Evolutionary conservation across 2,113 vertebrate species (phyloP), one percentile per base, ranked within the genome.

Genomic region (Pomatorhinus ruficollis): DNA sequence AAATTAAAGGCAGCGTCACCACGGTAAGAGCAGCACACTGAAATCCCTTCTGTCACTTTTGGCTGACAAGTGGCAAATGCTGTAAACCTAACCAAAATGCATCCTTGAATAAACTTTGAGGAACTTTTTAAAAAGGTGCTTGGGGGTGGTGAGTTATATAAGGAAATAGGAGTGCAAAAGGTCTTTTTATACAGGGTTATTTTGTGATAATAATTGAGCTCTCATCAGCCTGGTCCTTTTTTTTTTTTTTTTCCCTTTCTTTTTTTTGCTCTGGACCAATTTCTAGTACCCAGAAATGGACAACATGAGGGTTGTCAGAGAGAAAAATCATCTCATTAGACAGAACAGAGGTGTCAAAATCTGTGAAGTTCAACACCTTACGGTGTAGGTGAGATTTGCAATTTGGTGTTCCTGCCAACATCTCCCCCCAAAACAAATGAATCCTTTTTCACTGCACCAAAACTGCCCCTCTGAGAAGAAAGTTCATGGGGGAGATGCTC

Each of bases 1-100:
- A 97, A 97, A 97, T 97, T 96, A 96, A 97, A 97, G 95, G 94
- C 96, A 97, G 89, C 81, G 85, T 93, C 89, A 95, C 89, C 89
- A 87, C 1, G 69, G 92, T 70, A 80, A 95, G 95, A 95, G 87
- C 86, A 90, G 85, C 75, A 27, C 77, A 75, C 19, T 92, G 88
- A 95, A 89, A 92, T 61, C 81, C 63, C 42, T 88, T 40, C 74
- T 94, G 96, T 93, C 93, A 71, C 75, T 96, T 93, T 53, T 90
- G 90, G 93, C 81, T 78, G 84, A 12, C 76, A 71, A 93, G 84
- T 83, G 93, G 65, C 81, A 97, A 82, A 84, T 85, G 21, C 86
- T 85, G 71, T 69, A 92, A 95, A 84, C 61, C 76, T 57, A 89
- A 88, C 93, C 78, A 69, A 96, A 96, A 93, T 24, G 56, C 94